Evolutionary conservation across 2,888 invertebrate species (phyloP).

Genomic region (Colletes collaris): DNA sequence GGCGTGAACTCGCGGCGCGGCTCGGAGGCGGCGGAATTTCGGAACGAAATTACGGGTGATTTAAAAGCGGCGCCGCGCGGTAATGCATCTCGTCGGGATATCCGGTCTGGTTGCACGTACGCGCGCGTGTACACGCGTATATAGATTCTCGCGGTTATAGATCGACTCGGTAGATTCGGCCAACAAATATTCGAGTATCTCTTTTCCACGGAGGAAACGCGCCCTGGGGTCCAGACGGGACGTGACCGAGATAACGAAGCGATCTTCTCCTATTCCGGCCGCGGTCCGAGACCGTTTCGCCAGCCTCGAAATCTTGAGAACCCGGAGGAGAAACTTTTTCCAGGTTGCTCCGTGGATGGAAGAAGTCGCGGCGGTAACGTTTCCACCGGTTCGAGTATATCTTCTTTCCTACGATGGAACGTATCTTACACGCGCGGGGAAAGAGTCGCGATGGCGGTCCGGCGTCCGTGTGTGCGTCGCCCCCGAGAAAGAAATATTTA

Average conservation of each 20-base stretch:
- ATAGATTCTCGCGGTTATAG: slow-evolving; percentile 65
- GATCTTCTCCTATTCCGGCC: slow-evolving; percentile 15
- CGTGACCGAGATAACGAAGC: slow-evolving; percentile 72
- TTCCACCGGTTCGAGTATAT: slow-evolving; percentile 57
- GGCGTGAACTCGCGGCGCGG: slow-evolving; percentile 22
- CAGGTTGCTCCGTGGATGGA: slow-evolving; percentile 11
- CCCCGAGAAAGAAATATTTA: slow-evolving; percentile 61
- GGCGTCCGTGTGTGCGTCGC: slow-evolving; percentile 11
- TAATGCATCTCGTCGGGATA: slow-evolving; percentile 33
- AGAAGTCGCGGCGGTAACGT: slow-evolving; percentile 36
- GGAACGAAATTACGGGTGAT: slow-evolving; percentile 57
- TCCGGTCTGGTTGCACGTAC: slow-evolving; percentile 9
- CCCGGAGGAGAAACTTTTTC: slow-evolving; percentile 33
- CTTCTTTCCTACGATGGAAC: slow-evolving; percentile 56
- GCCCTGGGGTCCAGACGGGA: slow-evolving; percentile 66
- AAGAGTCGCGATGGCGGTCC: neutral
- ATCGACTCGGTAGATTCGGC: slow-evolving; percentile 59
- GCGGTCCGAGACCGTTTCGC: slow-evolving; percentile 41
- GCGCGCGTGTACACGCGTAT: slow-evolving; percentile 20
- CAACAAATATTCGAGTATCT: slow-evolving; percentile 73
- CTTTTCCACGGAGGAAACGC: slow-evolving; percentile 66
- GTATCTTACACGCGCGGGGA: neutral
- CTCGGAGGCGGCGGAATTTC: slow-evolving; percentile 21
- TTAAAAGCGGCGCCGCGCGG: slow-evolving; percentile 40
- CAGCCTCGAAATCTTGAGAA: slow-evolving; percentile 62